Base-by-base conservation (phyloP, 2,113 vertebrate genomes). In the Polypterus bichir region DNA sequence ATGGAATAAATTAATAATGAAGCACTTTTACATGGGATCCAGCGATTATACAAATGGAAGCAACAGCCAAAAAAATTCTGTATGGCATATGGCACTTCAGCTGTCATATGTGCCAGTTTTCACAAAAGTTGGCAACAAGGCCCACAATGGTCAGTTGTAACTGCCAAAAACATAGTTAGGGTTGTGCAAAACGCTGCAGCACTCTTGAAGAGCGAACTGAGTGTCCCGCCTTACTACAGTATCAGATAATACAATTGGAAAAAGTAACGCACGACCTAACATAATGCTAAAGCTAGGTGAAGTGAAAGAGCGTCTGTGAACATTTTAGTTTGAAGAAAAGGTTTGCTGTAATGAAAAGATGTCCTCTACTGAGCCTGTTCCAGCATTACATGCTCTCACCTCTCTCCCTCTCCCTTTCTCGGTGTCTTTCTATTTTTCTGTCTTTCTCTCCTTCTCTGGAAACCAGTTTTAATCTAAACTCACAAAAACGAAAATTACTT, bases 91-190 rank as follows among this genome's bases (percentile, higher is more conserved):
- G 93, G 94, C 91, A 88, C 92, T 95, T 94, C 90, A 91, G 91
- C 88, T 91, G 93, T 91, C 93, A 97, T 97, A 97, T 97, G 94
- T 87, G 91, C 89, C 89, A 90, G 90, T 94, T 92, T 96, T 95
- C 92, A 94, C 91, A 86, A 86, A 92, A 95, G 94, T 88, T 97
- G 94, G 92, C 94, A 94, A 85, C 82, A 86, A 90, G 79, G 85
- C 88, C 71, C 81, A 90, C 82, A 88, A 91, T 91, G 91, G 92
- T 91, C 91, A 92, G 89, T 89, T 85, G 87, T 85, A 89, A 94
- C 91, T 97, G 94, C 94, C 94, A 91, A 94, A 94, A 96, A 94
- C 91, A 93, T 92, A 93, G 79, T 71, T 82, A 92, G 83, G 79
- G 77, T 78, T 78, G 81, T 76, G 81, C 77, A 81, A 83, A 86